Evolutionary conservation across 1,140 invertebrate genomes (phyloP).

Genomic region (Pollicipes pollicipes): DNA sequence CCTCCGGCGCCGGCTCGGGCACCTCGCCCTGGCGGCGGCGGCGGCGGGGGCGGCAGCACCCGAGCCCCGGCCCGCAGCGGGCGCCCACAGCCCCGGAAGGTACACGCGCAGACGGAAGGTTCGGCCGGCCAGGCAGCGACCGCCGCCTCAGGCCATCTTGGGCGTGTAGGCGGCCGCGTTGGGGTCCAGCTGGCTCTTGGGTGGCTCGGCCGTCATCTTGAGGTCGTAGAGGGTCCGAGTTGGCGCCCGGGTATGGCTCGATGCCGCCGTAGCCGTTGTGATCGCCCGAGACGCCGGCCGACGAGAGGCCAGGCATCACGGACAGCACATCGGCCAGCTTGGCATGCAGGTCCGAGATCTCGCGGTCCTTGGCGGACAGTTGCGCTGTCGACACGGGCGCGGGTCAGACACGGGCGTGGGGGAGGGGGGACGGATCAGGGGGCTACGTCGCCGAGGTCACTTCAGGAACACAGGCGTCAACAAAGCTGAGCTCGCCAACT

Average conservation of each 20-base stretch:
- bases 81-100: too few relatives aligned
- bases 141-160: conserved; percentile 28
- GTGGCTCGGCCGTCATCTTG: conserved; percentile 15
- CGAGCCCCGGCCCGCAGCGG: too few relatives aligned
- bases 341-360: conserved; percentile 72
- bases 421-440: too few relatives aligned
- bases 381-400: not conserved
- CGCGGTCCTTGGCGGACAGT: conserved; percentile 45
- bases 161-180: conserved; percentile 83
- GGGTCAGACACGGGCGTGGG: too few relatives aligned
- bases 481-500: too few relatives aligned
- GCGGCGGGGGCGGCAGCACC: too few relatives aligned
- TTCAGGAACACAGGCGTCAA: too few relatives aligned
- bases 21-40: too few relatives aligned
- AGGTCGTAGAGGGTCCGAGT: conserved; percentile 20
- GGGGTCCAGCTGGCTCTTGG: conserved; percentile 44
- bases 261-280: conserved; percentile 15
- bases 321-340: conserved; percentile 80
- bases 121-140: too few relatives aligned
- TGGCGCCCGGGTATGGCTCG: conserved; percentile 13
- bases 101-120: too few relatives aligned
- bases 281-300: conserved; percentile 14
- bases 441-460: too few relatives aligned
- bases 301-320: conserved; percentile 50
- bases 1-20: too few relatives aligned